Base-by-base conservation (phyloP, 2,888 invertebrate genomes). In the Nomada goodeniana region DNA sequence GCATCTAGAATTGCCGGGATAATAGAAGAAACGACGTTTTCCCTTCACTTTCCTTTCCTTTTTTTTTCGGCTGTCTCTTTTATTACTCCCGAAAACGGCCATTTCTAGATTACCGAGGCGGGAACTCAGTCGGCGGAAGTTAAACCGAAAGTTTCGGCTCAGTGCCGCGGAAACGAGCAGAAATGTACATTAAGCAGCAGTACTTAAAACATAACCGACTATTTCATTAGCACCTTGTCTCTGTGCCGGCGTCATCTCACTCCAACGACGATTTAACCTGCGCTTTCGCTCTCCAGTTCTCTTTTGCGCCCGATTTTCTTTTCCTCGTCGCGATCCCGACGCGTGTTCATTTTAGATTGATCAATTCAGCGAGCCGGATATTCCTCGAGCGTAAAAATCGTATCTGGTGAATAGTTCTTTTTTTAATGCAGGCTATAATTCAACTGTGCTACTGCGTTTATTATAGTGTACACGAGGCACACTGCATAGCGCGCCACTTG, bases 181-280 rank as follows among this genome's bases (percentile, higher is more conserved):
- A 80, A 85, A 81, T 84, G 86, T 88, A 87, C 85, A 87, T 87
- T 85, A 81, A 86, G 78, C 83, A 68, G 84, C 76, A 76, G 88
- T 85, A 86, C 86, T 89, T 89, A 86, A 88, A 89, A 88, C 89
- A 90, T 90, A 89, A 89, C 89, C 88, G 86, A 87, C 86, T 88
- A 89, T 89, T 90, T 89, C 88, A 90, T 90, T 90, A 90, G 85
- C 88, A 88, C 87, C 86, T 87, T 88, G 84, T 87, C 89, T 84
- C 82, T 84, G 75, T 69, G 82, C 80, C 83, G 74, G 77, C 70
- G 63, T 65, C 76, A 79, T 73, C 83, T 82, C 82, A 68, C 82
- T 83, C 69, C 70, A 64, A 63, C 79, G 75, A 80, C 78, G 76
- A 87, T 84, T 89, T 86, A 84, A 89, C 86, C 79, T 84, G 80